Base-by-base conservation (phyloP, 53 echinoderm and acorn worm genomes). In the Zoroaster sp. region DNA sequence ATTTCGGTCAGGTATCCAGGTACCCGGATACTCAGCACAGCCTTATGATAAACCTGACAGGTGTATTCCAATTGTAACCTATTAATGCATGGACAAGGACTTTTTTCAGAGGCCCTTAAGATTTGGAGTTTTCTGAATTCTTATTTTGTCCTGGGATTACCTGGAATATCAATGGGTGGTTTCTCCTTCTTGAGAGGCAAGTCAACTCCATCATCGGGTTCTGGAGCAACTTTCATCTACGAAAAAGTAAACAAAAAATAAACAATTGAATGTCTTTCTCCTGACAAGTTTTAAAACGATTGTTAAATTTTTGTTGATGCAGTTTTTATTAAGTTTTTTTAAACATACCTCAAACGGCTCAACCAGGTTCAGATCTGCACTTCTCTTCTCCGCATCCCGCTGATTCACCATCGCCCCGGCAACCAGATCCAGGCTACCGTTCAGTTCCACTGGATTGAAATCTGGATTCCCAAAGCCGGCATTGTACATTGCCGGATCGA, bases 211-310 rank as follows among this genome's bases (percentile, higher is more conserved):
- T 45, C 68, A 5, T 69, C 80, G 14, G 32, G 43, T 18, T 65
- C 83, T 6, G 69, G 45, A 44, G 83, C 68, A 14, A 83, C 83
- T 69, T 69, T 83, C 68, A 68, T 83, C 83, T 83, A 69, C 31
- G 11, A 0, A 40, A 6, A 4, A 69, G 28, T 15, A 66, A 11
- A 20, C 20, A 21, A 5, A 5, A 15, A 20, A 66, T 11, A 11
- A 15, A 20, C 5, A 20, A 15, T 18, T 20, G 20, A 6, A 66
- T 66, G n/a, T n/a, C n/a, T 47, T 8, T 47, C 14, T 10, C 8
- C 8, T 10, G 49, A 8, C 8, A 14, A 10, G 14, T 14, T 47
- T 47, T 10, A 14, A 47, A 14, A 8, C 8, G 49, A 10, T 47
- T 8, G 14, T 14, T 47, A 14, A 14, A 14, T 47, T 47, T 47